A percentile compares a stretch with the other conserved stretches of the same genome.
Conservation (phyloP, 1,140 invertebrate genomes). For the Cyclina sinensis region DNA sequence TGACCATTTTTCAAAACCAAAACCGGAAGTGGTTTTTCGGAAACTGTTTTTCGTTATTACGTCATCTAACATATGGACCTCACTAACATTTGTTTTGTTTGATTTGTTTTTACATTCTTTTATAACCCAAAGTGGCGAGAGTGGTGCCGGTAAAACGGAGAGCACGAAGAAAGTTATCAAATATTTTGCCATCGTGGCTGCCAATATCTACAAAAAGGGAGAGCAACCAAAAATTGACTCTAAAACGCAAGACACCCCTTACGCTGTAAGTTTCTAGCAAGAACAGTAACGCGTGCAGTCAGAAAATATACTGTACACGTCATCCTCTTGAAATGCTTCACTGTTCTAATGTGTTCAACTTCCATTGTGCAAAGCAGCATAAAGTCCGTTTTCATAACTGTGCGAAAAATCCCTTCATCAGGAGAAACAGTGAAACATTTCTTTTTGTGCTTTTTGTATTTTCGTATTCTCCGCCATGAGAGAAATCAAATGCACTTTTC, state of each 20-base stretch:
- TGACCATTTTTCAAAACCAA: background rate
- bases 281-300: background rate
- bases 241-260: conserved; percentile 57
- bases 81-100: conserved; percentile 16
- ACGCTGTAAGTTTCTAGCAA: conserved; percentile 96
- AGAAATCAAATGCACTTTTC: background rate
- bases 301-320: background rate
- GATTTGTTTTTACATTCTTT: conserved; percentile 33
- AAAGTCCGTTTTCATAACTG: too few species aligned
- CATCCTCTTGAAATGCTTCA: background rate
- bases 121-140: conserved; percentile 91
- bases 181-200: conserved; percentile 98
- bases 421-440: too few species aligned
- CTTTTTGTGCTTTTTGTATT: too few species aligned
- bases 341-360: too few species aligned
- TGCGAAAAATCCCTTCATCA: too few species aligned
- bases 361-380: too few species aligned
- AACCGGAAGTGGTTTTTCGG: background rate
- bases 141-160: conserved; percentile 99
- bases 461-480: too few species aligned
- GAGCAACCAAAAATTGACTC: conserved; percentile 91
- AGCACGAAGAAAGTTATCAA: conserved; percentile 99
- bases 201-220: conserved; percentile 86
- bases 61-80: conserved; percentile 26
- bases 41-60: background rate